These are phyloP conservation scores for Girardinichthys multiradiatus DNA, from an alignment of 2,113 vertebrate species.

Conservation along the genomic window DNA sequence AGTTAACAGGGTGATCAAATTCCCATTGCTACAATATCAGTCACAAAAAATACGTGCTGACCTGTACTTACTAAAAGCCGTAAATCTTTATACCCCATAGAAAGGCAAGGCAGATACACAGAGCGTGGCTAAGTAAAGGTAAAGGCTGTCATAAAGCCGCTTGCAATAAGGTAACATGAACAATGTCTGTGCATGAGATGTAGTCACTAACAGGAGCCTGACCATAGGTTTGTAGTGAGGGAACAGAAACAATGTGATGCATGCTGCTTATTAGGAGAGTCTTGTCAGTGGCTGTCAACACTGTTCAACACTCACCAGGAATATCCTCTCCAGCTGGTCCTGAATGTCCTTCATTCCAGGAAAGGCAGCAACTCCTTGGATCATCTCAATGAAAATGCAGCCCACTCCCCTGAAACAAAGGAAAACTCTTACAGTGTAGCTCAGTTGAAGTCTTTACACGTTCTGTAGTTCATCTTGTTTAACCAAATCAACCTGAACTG, in stretches of 20 bases:
- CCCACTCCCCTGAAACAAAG: slow-evolving; percentile 90
- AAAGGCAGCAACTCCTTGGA: slow-evolving; percentile 97
- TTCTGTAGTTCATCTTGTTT: not conserved
- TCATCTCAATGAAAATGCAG: slow-evolving; percentile 99
- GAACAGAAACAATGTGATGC: not conserved
- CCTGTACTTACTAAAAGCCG: too few species aligned
- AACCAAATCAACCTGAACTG: not conserved
- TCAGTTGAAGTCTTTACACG: not conserved
- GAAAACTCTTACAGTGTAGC: not conserved
- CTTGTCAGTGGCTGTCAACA: not conserved
- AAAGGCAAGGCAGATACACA: too few species aligned
- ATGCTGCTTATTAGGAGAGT: not conserved
- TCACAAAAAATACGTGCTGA: too few species aligned
- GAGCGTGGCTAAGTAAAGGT: too few species aligned
- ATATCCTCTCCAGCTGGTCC: slow-evolving; percentile 98
- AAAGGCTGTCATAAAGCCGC: too few species aligned
- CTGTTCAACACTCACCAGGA: slow-evolving; percentile 86
- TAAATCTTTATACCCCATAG: too few species aligned
- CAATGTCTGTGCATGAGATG: too few species aligned
- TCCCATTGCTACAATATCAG: too few species aligned
- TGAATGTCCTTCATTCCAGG: slow-evolving; percentile 99
- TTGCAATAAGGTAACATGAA: too few species aligned
- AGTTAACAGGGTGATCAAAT: too few species aligned
- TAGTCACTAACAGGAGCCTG: too few species aligned
- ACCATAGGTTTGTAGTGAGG: too few species aligned